Evolutionary conservation across 2,797 vertebrate species (phyloP), one percentile per base, ranked within the genome.

Genomic region (Acipenser transmontanus): DNA sequence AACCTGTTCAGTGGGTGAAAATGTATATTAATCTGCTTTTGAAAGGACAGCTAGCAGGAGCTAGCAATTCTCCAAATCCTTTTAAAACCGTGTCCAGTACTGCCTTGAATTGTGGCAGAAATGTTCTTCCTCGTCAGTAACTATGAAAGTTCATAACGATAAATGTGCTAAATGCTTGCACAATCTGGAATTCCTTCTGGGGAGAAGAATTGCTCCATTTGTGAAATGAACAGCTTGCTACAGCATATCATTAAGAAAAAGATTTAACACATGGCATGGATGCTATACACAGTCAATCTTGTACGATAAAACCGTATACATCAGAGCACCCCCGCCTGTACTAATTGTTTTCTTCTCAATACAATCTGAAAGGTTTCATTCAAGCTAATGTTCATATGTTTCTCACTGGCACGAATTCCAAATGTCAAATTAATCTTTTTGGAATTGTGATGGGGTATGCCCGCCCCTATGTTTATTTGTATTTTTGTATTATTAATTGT

Each of bases 191-290:
- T 61, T 2, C 13, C 60, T 61, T 34, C 9, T 61, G 12, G 4
- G 7, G 20, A 61, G 34, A 61, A 61, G 59, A 61, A 61, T 47
- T n/a, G 47, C 17, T 47, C 17, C 47, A 61, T 61, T 61, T 34
- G 60, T n/a, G 60, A 9, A 57, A 7, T 57, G 14, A 57, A 13
- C 54, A 57, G 54, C 12, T 57, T 57, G 54, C 54, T 57, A n/a
- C 11, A 57, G 14, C 54, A 57, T 57, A 1, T 57, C 54, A 57
- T 57, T 57, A 57, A 57, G 54, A 13, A 7, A 57, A 34, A 11
- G 12, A n/a, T n/a, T n/a, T 57, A 57, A 57, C 54, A 57, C 12
- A 57, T 57, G 54, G 54, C 54, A 57, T n/a, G 12, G 54, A 57
- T 34, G 12, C 54, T 57, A 13, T n/a, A 57, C 14, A 13, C 12